phyloP scores from a whole-genome alignment of 2,888 invertebrate species.

The Melinaea marsaeus region DNA sequence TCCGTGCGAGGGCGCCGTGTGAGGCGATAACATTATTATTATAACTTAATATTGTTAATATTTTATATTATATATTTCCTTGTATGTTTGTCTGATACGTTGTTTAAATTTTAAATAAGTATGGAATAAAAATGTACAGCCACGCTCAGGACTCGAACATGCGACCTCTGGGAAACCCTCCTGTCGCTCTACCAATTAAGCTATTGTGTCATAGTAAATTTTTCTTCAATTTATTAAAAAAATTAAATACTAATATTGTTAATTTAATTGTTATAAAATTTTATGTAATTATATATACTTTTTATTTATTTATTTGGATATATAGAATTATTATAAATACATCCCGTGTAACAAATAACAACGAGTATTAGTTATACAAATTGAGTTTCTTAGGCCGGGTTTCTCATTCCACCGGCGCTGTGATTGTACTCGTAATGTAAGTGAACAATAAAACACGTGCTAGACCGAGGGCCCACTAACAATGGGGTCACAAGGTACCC shows the following conservation, averaged over 20 bases:
- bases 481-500: conserved; percentile 53
- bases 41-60: not conserved
- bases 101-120: too few relatives aligned
- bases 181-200: too few relatives aligned
- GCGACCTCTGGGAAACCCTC: too few relatives aligned
- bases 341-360: not conserved
- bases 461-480: conserved; percentile 60
- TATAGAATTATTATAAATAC: not conserved
- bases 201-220: too few relatives aligned
- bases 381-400: conserved; percentile 14
- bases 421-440: conserved; percentile 60
- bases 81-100: too few relatives aligned
- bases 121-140: too few relatives aligned
- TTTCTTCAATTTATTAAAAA: too few relatives aligned
- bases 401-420: conserved; percentile 37
- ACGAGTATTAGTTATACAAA: conserved; percentile 7
- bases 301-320: not conserved
- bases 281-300: not conserved
- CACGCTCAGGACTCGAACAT: too few relatives aligned
- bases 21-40: not conserved
- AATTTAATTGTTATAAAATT: too few relatives aligned
- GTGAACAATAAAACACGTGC: conserved; percentile 74
- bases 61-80: too few relatives aligned
- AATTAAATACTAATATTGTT: too few relatives aligned
- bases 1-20: not conserved